Evolutionary conservation across 2,888 invertebrate genomes (phyloP).

Genomic region (Harpalus rubripes): DNA sequence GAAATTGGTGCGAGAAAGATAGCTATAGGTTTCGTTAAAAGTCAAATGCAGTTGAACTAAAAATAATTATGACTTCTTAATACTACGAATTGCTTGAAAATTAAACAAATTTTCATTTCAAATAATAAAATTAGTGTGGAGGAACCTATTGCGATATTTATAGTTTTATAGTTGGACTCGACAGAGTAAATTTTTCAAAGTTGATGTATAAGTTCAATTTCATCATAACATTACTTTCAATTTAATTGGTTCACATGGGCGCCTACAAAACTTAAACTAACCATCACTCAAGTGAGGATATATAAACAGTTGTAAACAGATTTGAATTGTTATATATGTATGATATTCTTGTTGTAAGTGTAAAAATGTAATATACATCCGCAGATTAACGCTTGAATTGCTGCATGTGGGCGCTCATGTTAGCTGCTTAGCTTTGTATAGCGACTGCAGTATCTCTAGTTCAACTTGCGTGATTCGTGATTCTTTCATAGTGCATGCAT

Average conservation of each 20-base stretch:
- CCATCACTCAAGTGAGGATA: conserved; percentile 44
- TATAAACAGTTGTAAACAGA: conserved; percentile 35
- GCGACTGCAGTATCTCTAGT: conserved; percentile 45
- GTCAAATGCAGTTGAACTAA: too few relatives aligned
- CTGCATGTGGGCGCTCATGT: conserved; percentile 50
- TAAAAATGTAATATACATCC: conserved; percentile 58
- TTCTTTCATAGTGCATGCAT: conserved; percentile 10
- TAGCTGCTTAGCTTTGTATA: conserved; percentile 50
- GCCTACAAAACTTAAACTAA: conserved; percentile 30
- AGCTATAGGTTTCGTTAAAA: too few relatives aligned
- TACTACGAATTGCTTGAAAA: too few relatives aligned
- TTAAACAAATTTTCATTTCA: too few relatives aligned
- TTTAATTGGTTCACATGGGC: conserved; percentile 52
- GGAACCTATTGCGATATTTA: too few relatives aligned
- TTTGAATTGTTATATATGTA: conserved; percentile 55
- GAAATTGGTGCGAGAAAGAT: too few relatives aligned
- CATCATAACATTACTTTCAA: conserved; percentile 22
- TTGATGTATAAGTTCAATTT: conserved; percentile 41
- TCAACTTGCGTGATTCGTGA: background rate
- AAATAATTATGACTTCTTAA: too few relatives aligned
- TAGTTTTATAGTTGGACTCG: too few relatives aligned
- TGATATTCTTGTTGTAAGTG: conserved; percentile 54
- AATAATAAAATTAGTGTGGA: too few relatives aligned
- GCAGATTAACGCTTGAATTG: conserved; percentile 27
- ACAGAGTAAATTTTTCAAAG: too few relatives aligned